A percentile compares a stretch with the other conserved stretches of the same genome.
phyloP scores from a whole-genome alignment of 2,888 invertebrate species.

The Tetanocera ferruginea region DNA sequence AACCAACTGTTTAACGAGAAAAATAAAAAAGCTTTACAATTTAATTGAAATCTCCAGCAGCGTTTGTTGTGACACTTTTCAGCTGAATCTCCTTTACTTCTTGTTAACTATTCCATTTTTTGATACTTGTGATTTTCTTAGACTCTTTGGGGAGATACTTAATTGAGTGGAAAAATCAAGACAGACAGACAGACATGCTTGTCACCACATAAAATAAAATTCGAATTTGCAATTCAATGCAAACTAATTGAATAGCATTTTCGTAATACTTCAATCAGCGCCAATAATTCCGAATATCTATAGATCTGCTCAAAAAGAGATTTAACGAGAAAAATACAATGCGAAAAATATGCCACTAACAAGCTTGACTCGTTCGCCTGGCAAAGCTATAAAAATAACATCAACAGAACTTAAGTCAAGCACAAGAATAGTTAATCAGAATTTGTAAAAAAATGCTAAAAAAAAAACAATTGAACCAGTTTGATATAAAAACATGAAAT shows the following conservation, averaged over 20 bases:
- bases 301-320: background rate
- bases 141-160: background rate
- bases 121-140: background rate
- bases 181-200: background rate
- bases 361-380: background rate
- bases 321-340: background rate
- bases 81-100: background rate
- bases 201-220: background rate
- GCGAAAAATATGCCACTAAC: background rate
- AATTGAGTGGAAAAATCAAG: slow-evolving; percentile 21
- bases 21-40: background rate
- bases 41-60: slow-evolving; percentile 37
- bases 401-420: background rate
- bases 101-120: background rate
- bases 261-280: slow-evolving; percentile 17
- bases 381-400: background rate
- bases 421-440: background rate
- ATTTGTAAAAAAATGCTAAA: too few relatives aligned
- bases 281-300: background rate
- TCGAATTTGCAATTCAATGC: background rate
- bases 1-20: background rate
- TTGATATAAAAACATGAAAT: too few relatives aligned
- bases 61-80: slow-evolving; percentile 25
- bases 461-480: too few relatives aligned
- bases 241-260: slow-evolving; percentile 3